phyloP scores from a whole-genome alignment of 2,888 invertebrate species.

The Itoplectis maculator region DNA sequence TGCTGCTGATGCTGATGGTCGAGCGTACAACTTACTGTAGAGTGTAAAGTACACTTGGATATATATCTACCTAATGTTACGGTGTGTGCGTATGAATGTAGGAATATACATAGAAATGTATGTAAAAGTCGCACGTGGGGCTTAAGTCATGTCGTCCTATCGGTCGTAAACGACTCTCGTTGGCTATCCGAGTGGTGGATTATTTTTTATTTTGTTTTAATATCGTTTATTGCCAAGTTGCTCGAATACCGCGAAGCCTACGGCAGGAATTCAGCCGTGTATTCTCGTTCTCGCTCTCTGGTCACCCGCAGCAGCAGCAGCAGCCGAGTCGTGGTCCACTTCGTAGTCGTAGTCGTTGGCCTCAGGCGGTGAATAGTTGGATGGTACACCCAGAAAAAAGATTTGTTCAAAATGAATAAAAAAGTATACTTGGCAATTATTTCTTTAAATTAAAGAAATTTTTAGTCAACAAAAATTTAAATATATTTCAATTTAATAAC shows the following conservation, averaged over 20 bases:
- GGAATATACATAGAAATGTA: slow-evolving; percentile 2
- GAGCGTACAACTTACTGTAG: background rate
- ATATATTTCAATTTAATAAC: too few species aligned
- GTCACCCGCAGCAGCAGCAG: slow-evolving; percentile 18
- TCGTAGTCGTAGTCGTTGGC: background rate
- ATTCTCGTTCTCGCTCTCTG: slow-evolving; percentile 18
- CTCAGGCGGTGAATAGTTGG: too few species aligned
- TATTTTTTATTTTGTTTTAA: slow-evolving; percentile 61
- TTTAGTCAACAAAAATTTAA: too few species aligned
- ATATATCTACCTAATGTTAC: slow-evolving; percentile 15
- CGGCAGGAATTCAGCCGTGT: slow-evolving; percentile 26
- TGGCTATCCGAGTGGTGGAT: slow-evolving; percentile 55
- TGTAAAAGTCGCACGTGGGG: slow-evolving; percentile 35
- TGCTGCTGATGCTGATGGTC: too few species aligned
- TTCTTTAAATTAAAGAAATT: too few species aligned
- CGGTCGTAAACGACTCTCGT: slow-evolving; percentile 55
- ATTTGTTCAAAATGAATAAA: too few species aligned
- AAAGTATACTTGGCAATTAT: too few species aligned
- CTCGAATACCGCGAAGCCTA: slow-evolving; percentile 37
- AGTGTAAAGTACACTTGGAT: slow-evolving; percentile 9
- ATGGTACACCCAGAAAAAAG: too few species aligned
- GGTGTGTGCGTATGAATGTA: slow-evolving; percentile 28
- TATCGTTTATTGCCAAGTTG: slow-evolving; percentile 60
- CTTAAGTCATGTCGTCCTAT: slow-evolving; percentile 42
- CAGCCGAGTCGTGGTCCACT: background rate